Percentiles rank a stretch among this genome's conserved stretches.
phyloP scores from a whole-genome alignment of 2,113 vertebrate genomes.

The Plecturocebus donacophilus region DNA sequence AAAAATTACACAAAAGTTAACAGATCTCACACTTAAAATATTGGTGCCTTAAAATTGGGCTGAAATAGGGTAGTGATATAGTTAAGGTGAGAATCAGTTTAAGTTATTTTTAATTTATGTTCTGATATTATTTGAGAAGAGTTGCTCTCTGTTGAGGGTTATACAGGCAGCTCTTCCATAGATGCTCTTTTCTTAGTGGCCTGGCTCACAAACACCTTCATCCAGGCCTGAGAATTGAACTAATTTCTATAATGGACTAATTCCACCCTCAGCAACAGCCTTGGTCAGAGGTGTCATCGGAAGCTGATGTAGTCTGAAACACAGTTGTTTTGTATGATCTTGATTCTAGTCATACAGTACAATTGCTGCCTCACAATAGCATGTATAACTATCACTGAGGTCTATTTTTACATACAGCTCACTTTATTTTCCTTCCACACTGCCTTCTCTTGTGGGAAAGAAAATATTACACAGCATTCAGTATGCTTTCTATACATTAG shows the following conservation, averaged over 20 bases:
- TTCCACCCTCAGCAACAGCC: neutral
- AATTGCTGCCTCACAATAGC: neutral
- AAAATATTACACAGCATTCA: neutral
- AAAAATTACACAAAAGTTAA: neutral
- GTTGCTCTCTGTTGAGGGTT: neutral
- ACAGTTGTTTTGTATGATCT: too few species aligned
- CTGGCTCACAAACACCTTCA: neutral
- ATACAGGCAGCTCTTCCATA: fast-evolving
- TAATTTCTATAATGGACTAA: neutral
- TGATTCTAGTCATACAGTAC: neutral
- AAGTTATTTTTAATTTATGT: neutral
- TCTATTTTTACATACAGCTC: neutral
- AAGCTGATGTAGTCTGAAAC: neutral
- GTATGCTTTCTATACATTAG: neutral
- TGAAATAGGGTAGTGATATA: neutral
- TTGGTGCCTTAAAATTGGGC: neutral
- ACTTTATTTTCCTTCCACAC: neutral
- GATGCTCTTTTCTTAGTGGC: fast-evolving
- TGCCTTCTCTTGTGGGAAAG: neutral
- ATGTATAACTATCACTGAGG: neutral
- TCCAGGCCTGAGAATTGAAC: neutral
- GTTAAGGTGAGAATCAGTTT: neutral
- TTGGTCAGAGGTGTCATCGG: neutral
- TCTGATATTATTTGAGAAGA: neutral
- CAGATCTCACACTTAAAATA: neutral